Evolutionary conservation across 1,140 invertebrate species (phyloP).

Genomic region (Proales similis): DNA sequence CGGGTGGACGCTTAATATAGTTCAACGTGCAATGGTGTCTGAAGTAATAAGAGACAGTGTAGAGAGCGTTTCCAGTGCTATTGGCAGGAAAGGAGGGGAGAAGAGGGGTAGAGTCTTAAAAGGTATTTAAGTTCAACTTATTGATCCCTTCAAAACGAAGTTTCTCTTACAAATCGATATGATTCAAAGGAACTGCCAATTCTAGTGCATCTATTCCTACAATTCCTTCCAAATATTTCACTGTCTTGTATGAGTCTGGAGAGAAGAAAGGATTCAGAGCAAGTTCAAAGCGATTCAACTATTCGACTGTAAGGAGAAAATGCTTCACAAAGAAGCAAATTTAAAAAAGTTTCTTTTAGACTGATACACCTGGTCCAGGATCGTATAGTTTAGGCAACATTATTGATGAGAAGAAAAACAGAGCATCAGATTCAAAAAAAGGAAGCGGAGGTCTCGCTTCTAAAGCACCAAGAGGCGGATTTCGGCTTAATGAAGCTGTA

Average conservation of each 20-base stretch:
- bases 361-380: slow-evolving; percentile 28
- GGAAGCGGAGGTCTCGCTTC: slow-evolving; percentile 36
- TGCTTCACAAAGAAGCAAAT: not conserved
- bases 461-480: slow-evolving; percentile 10
- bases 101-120: too few relatives aligned
- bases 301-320: slow-evolving; percentile 1
- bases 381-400: not conserved
- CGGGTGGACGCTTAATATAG: too few relatives aligned
- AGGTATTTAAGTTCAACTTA: too few relatives aligned
- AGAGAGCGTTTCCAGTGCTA: too few relatives aligned
- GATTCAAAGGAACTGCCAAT: slow-evolving; percentile 23
- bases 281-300: slow-evolving; percentile 34
- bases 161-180: too few relatives aligned
- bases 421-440: slow-evolving; percentile 27
- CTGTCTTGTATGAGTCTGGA: not conserved
- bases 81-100: too few relatives aligned
- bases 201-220: slow-evolving; percentile 6
- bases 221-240: slow-evolving; percentile 36
- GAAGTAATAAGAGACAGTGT: too few relatives aligned
- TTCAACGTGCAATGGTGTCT: too few relatives aligned
- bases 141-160: too few relatives aligned
- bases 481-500: slow-evolving; percentile 10
- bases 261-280: slow-evolving; percentile 21
- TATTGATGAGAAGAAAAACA: slow-evolving; percentile 18
- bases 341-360: not conserved